Conservation (phyloP, 2,113 vertebrate species). For the Silurus asotus region DNA sequence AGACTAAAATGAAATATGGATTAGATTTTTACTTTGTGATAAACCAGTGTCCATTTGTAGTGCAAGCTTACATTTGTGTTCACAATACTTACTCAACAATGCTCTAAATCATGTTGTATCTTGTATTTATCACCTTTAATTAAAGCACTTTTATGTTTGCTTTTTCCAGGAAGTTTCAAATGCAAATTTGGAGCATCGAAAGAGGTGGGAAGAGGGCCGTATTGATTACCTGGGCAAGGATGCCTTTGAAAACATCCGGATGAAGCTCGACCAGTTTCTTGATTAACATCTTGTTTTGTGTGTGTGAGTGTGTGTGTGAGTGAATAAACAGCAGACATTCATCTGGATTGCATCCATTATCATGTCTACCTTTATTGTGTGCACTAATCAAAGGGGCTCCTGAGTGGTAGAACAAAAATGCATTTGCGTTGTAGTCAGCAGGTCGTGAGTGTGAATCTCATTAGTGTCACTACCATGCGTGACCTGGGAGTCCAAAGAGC, state of each 20-base stretch:
- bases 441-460: background rate
- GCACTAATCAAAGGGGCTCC: background rate
- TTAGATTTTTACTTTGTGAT: background rate
- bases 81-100: background rate
- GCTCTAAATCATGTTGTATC: background rate
- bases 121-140: background rate
- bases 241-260: conserved; percentile 74
- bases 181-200: conserved; percentile 65
- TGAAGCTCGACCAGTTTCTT: conserved; percentile 80
- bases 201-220: conserved; percentile 77
- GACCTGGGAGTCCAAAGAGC: background rate
- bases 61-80: background rate
- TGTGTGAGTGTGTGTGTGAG: background rate
- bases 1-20: background rate
- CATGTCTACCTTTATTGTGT: conserved; percentile 19
- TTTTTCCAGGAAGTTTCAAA: conserved; percentile 50
- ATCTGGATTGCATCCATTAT: background rate
- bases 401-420: background rate
- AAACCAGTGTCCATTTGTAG: background rate
- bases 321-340: background rate
- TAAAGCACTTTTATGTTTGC: background rate
- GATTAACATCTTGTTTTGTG: conserved; percentile 54
- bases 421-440: background rate
- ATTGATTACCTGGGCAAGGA: conserved; percentile 83
- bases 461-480: background rate